phyloP scores from a whole-genome alignment of 1,140 invertebrate species.

The Procambarus clarkii region DNA sequence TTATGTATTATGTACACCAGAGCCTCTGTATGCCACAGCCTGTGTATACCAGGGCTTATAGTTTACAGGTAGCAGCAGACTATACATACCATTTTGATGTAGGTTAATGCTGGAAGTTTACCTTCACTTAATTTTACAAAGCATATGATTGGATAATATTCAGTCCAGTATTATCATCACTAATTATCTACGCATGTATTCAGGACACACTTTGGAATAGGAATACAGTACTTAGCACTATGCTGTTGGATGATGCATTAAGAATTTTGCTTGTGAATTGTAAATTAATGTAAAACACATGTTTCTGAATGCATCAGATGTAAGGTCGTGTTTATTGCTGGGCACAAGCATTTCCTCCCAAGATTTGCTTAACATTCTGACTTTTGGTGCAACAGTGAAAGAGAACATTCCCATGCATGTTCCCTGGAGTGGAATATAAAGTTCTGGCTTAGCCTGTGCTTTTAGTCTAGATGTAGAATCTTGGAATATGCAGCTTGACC shows the following conservation, averaged over 20 bases:
- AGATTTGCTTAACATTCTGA: conserved; percentile 15
- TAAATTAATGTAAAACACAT: background rate
- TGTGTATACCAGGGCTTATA: conserved; percentile 39
- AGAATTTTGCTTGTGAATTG: background rate
- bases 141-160: conserved; percentile 18
- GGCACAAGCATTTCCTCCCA: conserved; percentile 4
- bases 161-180: conserved; percentile 21
- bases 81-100: background rate
- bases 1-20: conserved; percentile 25
- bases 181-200: conserved; percentile 11
- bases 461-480: conserved; percentile 39
- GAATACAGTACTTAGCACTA: background rate
- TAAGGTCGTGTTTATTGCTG: background rate
- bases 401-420: conserved; percentile 43
- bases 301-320: background rate
- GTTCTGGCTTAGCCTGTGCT: conserved; percentile 39
- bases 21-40: conserved; percentile 37
- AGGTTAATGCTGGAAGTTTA: background rate
- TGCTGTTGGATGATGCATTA: background rate
- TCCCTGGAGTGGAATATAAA: conserved; percentile 24
- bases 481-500: conserved; percentile 15
- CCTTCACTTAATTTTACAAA: conserved; percentile 32
- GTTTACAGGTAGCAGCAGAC: conserved; percentile 48
- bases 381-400: conserved; percentile 38
- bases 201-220: background rate